Conservation (phyloP, 1,140 invertebrate genomes). For the Drosophila kohkoa region DNA sequence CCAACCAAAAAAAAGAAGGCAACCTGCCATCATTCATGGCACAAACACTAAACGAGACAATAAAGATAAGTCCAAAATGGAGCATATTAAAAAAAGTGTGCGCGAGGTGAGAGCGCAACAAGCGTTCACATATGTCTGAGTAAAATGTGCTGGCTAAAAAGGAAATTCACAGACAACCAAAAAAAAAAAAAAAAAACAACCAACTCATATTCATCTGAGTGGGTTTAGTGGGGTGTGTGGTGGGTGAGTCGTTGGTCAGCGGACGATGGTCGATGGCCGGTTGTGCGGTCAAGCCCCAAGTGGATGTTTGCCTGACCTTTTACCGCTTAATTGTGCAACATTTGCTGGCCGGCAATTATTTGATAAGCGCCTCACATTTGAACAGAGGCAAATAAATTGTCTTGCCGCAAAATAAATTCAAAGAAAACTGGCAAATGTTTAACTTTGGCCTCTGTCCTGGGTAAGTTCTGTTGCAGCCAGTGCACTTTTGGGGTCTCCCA, state of each 20-base stretch:
- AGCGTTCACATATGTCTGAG: constrained; percentile 35
- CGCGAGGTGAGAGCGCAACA: constrained; percentile 57
- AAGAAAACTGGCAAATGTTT: constrained; percentile 73
- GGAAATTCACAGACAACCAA: constrained; percentile 25
- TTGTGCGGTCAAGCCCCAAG: constrained; percentile 32
- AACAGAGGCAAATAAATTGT: constrained; percentile 67
- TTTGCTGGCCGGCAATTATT: constrained; percentile 83
- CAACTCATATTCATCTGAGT: constrained; percentile 15
- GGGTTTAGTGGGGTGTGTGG: neutral
- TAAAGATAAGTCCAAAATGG: constrained; percentile 77
- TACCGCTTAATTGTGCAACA: constrained; percentile 80
- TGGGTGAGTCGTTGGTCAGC: neutral
- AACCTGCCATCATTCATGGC: constrained; percentile 64
- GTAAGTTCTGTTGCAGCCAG: constrained; percentile 29
- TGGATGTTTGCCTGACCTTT: constrained; percentile 52
- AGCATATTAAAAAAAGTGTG: constrained; percentile 60
- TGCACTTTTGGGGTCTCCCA: constrained; percentile 41
- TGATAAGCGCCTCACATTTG: constrained; percentile 81
- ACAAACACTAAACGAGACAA: constrained; percentile 76
- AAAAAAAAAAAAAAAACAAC: constrained; percentile 9
- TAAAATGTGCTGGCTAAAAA: constrained; percentile 16
- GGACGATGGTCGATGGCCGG: neutral
- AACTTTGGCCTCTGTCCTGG: constrained; percentile 31
- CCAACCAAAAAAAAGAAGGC: constrained; percentile 7
- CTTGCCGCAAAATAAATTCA: constrained; percentile 76